Percentiles rank a stretch among this genome's conserved stretches.
Conservation (phyloP, 2,888 invertebrate species). For the Sminthurides aquaticus region DNA sequence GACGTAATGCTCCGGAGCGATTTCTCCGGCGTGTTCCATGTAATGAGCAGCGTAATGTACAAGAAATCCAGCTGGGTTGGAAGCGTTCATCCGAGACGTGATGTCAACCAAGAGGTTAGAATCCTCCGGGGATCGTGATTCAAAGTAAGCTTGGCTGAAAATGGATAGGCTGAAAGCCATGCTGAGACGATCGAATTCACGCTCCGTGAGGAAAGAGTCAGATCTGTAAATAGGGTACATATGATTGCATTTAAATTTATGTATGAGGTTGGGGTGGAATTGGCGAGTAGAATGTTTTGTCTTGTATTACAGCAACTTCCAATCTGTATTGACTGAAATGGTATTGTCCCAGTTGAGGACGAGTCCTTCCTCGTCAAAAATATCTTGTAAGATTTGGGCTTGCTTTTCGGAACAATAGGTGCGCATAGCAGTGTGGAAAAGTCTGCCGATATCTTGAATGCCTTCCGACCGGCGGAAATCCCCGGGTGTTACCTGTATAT, state of each 20-base stretch:
- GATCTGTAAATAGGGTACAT: too few relatives aligned
- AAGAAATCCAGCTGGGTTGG: background rate
- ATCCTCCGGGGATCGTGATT: background rate
- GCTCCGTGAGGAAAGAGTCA: background rate
- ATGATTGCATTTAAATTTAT: too few relatives aligned
- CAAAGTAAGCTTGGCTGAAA: background rate
- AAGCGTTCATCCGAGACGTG: too few relatives aligned
- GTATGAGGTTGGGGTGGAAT: too few relatives aligned
- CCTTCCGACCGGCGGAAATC: background rate
- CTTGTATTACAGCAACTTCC: background rate
- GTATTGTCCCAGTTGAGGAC: conserved; percentile 7
- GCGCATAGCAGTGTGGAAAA: conserved; percentile 1
- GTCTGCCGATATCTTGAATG: background rate
- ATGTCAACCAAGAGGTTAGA: background rate
- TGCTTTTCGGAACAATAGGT: conserved; percentile 3
- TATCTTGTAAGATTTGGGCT: background rate
- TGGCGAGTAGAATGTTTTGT: too few relatives aligned
- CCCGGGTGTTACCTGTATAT: background rate
- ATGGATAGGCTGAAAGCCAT: conserved; percentile 1
- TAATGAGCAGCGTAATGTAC: background rate
- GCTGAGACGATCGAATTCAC: conserved; percentile 1
- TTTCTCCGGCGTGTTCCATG: background rate
- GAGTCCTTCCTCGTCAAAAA: background rate
- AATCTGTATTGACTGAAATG: background rate
- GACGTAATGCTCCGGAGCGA: conserved; percentile 6